Evolutionary conservation across 1,140 invertebrate genomes (phyloP), one percentile per base, ranked within the genome.

Genomic region (Panagrolaimus sp.): DNA sequence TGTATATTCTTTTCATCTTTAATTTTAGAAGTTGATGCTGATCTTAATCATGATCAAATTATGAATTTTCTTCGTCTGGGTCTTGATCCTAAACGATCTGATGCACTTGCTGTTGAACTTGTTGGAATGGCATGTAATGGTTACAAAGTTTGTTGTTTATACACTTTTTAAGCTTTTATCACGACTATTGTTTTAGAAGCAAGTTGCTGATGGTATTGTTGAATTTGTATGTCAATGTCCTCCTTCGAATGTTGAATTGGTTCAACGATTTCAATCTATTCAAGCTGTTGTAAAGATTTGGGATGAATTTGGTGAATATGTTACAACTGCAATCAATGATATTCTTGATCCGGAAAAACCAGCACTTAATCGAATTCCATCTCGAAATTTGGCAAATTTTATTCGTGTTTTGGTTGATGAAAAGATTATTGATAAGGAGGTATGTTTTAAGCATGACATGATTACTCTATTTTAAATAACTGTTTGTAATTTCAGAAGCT

Each of bases 351-450:
- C 14, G 4, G 51, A 57, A 13, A 38, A 38, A 7, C 20, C 20
- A 57, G 14, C 51, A 27, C 20, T 57, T 14, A 57, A 57, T 20
- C 51, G 27, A 25, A 11, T 57, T 57, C 51, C 11, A 1, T 57
- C 51, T 11, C 51, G 51, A 20, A 57, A 57, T 27, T 57, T 57
- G 51, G 20, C 20, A 20, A 57, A 57, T 27, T 57, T 57, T 57
- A 57, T 57, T 16, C 51, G 51, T 1, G 20, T 20, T 27, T 16
- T 20, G 11, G 9, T 57, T 11, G 51, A 57, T n/a, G 51, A 57
- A 27, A 57, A 57, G 4, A 27, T 20, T 11, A 25, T 57, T 57
- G 51, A 57, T 20, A 57, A 57, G 8, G 20, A 48, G 9, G 47
- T 48, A 4, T 48, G 47, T 48, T 48, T 2, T 38, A 38, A 38